Evolutionary conservation across 2,888 invertebrate genomes (phyloP).

Genomic region (Leucania comma): DNA sequence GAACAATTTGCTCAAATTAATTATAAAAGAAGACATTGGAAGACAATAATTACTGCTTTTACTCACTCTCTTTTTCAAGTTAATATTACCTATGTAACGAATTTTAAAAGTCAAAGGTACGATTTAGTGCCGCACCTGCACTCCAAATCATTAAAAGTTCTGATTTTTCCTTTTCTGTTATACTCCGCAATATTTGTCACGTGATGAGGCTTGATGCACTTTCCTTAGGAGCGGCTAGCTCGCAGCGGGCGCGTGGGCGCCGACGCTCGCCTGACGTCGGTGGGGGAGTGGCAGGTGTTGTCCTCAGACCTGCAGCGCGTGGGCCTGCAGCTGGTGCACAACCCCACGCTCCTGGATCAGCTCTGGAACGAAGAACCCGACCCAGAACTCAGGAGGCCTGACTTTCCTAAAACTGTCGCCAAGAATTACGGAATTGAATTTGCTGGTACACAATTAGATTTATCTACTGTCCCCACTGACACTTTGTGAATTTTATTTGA

Average conservation of each 20-base stretch:
- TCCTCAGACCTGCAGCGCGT: slow-evolving; percentile 89
- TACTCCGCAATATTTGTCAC: neutral
- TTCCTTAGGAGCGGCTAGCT: slow-evolving; percentile 75
- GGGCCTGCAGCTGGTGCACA: slow-evolving; percentile 89
- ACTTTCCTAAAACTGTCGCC: slow-evolving; percentile 91
- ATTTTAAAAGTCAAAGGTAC: neutral
- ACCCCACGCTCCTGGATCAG: slow-evolving; percentile 94
- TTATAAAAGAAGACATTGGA: too few relatives aligned
- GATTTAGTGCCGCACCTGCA: neutral
- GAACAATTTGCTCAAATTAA: neutral
- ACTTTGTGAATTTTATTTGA: neutral
- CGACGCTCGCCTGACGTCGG: slow-evolving; percentile 94
- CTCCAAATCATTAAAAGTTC: neutral
- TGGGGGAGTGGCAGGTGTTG: slow-evolving; percentile 92
- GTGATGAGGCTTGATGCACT: neutral
- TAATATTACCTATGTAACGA: neutral
- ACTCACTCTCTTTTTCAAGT: too few relatives aligned
- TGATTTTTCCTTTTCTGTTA: neutral
- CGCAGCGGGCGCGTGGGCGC: slow-evolving; percentile 92
- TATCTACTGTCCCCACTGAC: neutral
- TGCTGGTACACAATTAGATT: slow-evolving; percentile 83
- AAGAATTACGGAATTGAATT: slow-evolving; percentile 91
- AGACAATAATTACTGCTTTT: too few relatives aligned
- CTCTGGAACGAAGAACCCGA: slow-evolving; percentile 93
- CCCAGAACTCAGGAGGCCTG: slow-evolving; percentile 86